phyloP scores from a whole-genome alignment of 2,888 invertebrate species.

The Protodeltote pygarga region DNA sequence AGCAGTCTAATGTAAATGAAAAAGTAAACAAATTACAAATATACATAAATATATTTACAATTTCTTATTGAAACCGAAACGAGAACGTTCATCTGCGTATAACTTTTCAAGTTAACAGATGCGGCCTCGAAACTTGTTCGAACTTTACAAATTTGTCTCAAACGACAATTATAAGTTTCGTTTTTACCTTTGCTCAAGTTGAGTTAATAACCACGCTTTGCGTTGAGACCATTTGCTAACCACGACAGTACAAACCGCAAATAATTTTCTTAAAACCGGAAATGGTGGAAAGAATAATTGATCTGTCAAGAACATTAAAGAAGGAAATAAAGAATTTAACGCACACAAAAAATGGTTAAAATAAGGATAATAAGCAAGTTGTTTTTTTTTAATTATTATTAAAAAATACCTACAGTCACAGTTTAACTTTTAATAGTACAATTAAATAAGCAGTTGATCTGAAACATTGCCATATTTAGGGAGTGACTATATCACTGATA shows the following conservation, averaged over 20 bases:
- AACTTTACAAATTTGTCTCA: constrained; percentile 70
- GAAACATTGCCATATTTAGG: too few species aligned
- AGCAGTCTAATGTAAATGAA: too few species aligned
- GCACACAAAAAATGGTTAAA: too few species aligned
- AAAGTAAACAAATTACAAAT: too few species aligned
- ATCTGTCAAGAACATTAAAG: background rate
- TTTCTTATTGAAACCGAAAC: constrained; percentile 39
- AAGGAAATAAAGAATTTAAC: background rate
- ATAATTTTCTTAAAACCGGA: background rate
- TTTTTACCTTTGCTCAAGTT: constrained; percentile 37
- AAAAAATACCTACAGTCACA: too few species aligned
- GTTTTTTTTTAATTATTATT: too few species aligned
- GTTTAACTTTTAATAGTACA: too few species aligned
- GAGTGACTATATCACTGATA: too few species aligned
- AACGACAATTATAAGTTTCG: constrained; percentile 69
- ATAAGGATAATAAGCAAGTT: too few species aligned
- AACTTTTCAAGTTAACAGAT: constrained; percentile 64
- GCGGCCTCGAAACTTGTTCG: constrained; percentile 52
- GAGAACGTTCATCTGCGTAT: constrained; percentile 46
- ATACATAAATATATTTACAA: too few species aligned
- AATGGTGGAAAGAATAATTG: background rate
- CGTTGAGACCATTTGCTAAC: constrained; percentile 1
- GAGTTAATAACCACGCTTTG: constrained; percentile 40
- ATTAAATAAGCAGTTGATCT: too few species aligned
- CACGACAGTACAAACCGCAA: background rate